Evolutionary conservation across 2,797 vertebrate species (phyloP).

Genomic region (Pangasius mekongensis): DNA sequence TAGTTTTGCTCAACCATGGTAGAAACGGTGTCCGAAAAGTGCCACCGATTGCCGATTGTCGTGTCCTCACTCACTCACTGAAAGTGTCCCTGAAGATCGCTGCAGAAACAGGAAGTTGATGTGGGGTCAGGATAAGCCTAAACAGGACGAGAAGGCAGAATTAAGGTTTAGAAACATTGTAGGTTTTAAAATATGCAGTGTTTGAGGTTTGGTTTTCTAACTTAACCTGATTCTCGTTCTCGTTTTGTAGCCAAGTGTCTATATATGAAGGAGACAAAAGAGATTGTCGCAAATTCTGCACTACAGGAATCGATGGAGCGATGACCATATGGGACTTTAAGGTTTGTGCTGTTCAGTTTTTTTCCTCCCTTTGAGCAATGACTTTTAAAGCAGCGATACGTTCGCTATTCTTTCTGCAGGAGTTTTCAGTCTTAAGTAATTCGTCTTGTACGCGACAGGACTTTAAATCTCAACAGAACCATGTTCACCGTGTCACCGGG

Average conservation of each 20-base stretch:
- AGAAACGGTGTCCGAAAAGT: neutral
- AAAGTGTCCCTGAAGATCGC: neutral
- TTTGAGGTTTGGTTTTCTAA: neutral
- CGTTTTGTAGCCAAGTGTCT: constrained; percentile 90
- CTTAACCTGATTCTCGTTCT: neutral
- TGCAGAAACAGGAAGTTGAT: neutral
- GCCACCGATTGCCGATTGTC: neutral
- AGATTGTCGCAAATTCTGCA: constrained; percentile 99
- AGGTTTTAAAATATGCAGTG: neutral
- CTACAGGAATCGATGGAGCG: constrained; percentile 97
- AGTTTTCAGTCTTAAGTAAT: neutral
- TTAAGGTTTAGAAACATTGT: neutral
- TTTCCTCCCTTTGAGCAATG: neutral
- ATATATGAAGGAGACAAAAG: constrained; percentile 98
- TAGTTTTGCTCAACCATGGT: neutral
- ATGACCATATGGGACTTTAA: constrained; percentile 99
- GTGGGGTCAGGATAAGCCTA: neutral
- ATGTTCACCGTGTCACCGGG: neutral
- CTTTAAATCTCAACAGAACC: neutral
- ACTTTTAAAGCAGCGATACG: neutral
- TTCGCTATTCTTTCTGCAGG: neutral
- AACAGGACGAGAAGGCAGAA: neutral
- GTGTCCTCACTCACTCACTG: neutral
- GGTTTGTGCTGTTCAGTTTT: constrained; percentile 69
- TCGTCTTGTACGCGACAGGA: too few relatives aligned